Evolutionary conservation across 37 sponge, comb jelly and placozoan species (phyloP), one percentile per base, ranked within the genome.

Genomic region (Spongilla lacustris): DNA sequence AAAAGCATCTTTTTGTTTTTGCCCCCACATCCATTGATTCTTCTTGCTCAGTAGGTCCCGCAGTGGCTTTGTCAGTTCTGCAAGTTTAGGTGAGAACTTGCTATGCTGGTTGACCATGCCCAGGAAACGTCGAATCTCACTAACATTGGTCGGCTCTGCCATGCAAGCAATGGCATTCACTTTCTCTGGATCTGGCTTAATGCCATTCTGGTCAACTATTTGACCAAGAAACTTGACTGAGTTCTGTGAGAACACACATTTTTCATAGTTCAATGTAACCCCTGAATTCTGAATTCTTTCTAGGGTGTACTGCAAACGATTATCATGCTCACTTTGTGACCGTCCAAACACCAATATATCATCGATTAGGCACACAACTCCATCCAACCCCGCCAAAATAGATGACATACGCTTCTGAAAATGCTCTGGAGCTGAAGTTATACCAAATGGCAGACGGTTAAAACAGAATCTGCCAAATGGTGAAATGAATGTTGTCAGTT

Each of bases 401-500:
- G 50, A 76, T 23, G 75, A 78, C 81, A 87, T 87, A 4, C 69
- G 13, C 41, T 58, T 49, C 58, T 87, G 81, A 67, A 87, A 87
- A 68, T 87, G 81, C 68, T 87, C 75, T 36, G 82, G 82, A 8
- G 73, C 82, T 13, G 82, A 81, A 24, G 75, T 83, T 17, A 73
- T 72, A 10, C 79, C 46, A 50, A 89, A 89, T 5, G 89, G 89
- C 2, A 88, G 83, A 24, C 83, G 0, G 82, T 74, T 80, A 48
- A 81, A 88, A 48, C 83, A 46, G 66, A 76, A 81, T 31, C 79
- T 34, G 9, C 85, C 85, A 21, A 88, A 80, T 23, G 74, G 81
- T 5, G 88, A 82, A 26, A 82, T 89, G 31, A 89, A 83, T 24
- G 84, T 89, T 35, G 89, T 83, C 10, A 89, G 80, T n/a, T 66